Base-by-base conservation (phyloP, 2,113 vertebrate genomes). In the Tiliqua scincoides region DNA sequence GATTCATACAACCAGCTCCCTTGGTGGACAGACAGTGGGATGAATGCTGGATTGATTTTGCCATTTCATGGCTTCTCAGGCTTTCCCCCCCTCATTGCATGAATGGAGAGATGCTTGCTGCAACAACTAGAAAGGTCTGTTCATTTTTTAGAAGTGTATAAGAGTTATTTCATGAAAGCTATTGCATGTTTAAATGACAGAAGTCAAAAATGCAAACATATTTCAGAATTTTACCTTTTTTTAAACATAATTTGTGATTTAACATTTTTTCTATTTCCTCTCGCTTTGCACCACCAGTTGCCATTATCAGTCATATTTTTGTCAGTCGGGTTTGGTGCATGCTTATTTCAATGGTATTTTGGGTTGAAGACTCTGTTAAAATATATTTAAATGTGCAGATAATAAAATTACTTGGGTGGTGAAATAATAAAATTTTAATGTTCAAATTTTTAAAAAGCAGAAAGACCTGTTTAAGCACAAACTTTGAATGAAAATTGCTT, bases 1-100 rank as follows among this genome's bases (percentile, higher is more conserved):
- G 87, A 72, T 61, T 88, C n/a, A 0, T 48, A 83, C 82, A 52
- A 32, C 1, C 74, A 72, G 87, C 84, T 90, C 27, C 85, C 84
- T 92, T 92, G 89, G 76, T 88, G 86, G 61, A 70, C 59, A 86
- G 87, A 93, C 78, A 91, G 92, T 88, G 86, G 91, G 89, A 92
- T 88, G 67, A 91, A 93, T 70, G 84, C 71, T 87, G 6, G 35
- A 21, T 43, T 70, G 52, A 1, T 70, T 59, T 91, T 62, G n/a
- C 79, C 91, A 35, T 77, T 92, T 88, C 30, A 86, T 88, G 77
- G 82, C 90, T 40, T 30, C 18, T 27, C 35, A 40, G 5, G 35
- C 17, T 59, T 32, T 20, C 40, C 17, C 59, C 20, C 35, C 57
- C 57, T 9, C 57, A 62, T 54, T 27, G 25, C 7, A 71, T 71